These are phyloP conservation scores for Molanna angustata DNA, from an alignment of 2,888 invertebrate genomes.

Conservation along the genomic window DNA sequence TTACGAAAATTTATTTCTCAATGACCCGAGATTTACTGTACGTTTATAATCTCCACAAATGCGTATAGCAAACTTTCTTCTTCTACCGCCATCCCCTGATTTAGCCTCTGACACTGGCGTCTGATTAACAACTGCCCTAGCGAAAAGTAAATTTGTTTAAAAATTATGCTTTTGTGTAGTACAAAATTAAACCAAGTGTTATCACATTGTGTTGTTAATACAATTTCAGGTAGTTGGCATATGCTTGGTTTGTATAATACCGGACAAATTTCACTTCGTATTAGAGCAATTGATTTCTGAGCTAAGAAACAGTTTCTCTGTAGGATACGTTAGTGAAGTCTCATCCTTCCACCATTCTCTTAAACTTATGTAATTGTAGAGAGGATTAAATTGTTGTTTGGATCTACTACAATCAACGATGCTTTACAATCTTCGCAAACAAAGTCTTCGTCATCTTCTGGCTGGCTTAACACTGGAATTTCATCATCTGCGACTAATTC, in stretches of 20 bases:
- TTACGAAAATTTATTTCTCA: too few relatives aligned
- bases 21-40: too few relatives aligned
- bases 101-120: constrained; percentile 1
- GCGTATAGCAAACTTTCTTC: neutral
- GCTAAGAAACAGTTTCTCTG: neutral
- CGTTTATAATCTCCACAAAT: too few relatives aligned
- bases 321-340: neutral
- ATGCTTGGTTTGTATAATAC: constrained; percentile 1
- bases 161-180: neutral
- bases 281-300: neutral
- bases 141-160: neutral
- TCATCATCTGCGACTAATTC: neutral
- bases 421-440: neutral
- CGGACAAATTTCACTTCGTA: neutral
- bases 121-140: neutral
- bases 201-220: neutral
- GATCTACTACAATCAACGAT: neutral
- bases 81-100: neutral
- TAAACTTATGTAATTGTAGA: constrained; percentile 2
- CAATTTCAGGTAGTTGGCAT: neutral
- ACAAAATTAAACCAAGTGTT: neutral
- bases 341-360: constrained; percentile 4
- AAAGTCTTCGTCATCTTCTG: neutral
- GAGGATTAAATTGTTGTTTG: neutral
- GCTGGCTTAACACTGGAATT: neutral